These are phyloP conservation scores for Cabera pusaria DNA, from an alignment of 2,888 invertebrate genomes.

Conservation along the genomic window DNA sequence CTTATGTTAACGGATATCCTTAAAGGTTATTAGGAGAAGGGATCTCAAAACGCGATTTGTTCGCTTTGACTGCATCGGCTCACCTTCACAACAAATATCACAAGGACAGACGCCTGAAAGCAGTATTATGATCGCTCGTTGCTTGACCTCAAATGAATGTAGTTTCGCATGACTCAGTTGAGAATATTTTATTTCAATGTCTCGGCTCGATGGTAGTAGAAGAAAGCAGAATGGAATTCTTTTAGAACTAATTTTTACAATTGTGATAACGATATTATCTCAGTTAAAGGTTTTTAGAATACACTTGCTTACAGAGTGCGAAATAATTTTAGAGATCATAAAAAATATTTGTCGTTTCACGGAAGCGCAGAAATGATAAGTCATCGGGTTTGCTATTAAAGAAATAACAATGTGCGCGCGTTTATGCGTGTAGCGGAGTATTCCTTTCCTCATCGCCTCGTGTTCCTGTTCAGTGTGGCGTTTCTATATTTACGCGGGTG, in stretches of 20 bases:
- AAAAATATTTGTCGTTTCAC: constrained; percentile 17
- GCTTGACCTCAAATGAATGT: constrained; percentile 46
- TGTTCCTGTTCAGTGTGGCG: constrained; percentile 70
- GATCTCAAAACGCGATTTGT: constrained; percentile 33
- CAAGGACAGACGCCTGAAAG: constrained; percentile 52
- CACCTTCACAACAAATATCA: constrained; percentile 51
- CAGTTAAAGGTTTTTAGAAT: not conserved
- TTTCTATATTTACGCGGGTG: constrained; percentile 78
- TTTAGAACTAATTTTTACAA: constrained; percentile 1
- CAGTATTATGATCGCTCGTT: constrained; percentile 36
- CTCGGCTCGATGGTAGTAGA: constrained; percentile 5
- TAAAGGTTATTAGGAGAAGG: constrained; percentile 42
- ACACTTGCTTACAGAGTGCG: constrained; percentile 6
- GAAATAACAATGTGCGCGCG: constrained; percentile 25
- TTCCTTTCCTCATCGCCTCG: constrained; percentile 62
- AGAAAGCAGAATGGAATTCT: not conserved
- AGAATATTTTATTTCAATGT: constrained; percentile 15
- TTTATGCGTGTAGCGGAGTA: constrained; percentile 45
- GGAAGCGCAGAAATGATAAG: constrained; percentile 17
- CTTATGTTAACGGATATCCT: constrained; percentile 30
- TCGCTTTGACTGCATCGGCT: constrained; percentile 34
- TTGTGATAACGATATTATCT: not conserved
- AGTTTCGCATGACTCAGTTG: constrained; percentile 18
- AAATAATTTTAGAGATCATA: constrained; percentile 10
- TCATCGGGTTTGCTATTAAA: constrained; percentile 21